phyloP scores from a whole-genome alignment of 2,797 vertebrate species.

The Chrysocyon brachyurus region DNA sequence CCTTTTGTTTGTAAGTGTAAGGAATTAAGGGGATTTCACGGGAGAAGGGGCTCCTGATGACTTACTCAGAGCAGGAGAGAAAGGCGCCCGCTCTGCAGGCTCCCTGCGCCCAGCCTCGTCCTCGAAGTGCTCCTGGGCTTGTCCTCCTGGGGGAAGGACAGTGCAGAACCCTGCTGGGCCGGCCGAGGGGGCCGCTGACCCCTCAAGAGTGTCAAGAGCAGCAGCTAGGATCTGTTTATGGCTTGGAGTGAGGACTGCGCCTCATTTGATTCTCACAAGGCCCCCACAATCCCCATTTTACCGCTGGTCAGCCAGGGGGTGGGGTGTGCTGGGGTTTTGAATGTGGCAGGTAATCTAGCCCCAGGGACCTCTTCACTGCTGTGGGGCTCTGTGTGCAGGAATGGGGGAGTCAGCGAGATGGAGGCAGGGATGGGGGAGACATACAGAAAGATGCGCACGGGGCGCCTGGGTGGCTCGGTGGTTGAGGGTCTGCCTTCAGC shows the following conservation, averaged over 20 bases:
- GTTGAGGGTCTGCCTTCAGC: too few species aligned
- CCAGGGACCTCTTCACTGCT: background rate
- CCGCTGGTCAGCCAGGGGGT: background rate
- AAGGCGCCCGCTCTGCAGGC: background rate
- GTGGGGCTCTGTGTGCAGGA: background rate
- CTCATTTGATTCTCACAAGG: background rate
- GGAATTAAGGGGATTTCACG: constrained; percentile 68
- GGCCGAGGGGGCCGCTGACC: background rate
- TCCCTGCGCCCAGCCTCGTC: background rate
- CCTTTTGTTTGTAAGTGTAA: constrained; percentile 72
- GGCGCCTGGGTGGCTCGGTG: too few species aligned
- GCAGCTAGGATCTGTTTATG: too few species aligned
- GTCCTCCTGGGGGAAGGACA: background rate
- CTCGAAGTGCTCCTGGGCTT: rapidly evolving
- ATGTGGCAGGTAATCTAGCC: background rate
- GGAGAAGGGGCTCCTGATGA: constrained; percentile 60
- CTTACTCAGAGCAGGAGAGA: background rate
- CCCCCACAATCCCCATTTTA: background rate
- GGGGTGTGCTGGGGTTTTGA: background rate
- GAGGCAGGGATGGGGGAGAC: background rate
- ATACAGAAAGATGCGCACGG: background rate
- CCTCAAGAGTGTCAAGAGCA: rapidly evolving
- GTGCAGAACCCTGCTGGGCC: background rate
- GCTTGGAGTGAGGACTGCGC: background rate
- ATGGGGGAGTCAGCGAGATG: too few species aligned